phyloP scores from a whole-genome alignment of 2,797 vertebrate species.

The Phoebastria nigripes region DNA sequence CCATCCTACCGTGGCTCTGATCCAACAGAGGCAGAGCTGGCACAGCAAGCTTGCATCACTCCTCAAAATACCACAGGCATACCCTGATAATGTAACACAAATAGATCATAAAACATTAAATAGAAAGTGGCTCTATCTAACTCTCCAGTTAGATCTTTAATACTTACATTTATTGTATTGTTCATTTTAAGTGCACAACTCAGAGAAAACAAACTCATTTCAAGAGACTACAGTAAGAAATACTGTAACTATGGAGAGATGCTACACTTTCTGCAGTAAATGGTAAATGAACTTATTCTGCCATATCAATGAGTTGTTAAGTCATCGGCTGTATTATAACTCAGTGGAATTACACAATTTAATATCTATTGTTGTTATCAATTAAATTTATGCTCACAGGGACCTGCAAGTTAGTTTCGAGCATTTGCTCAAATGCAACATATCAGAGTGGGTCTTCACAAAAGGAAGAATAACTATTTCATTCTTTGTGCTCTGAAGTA shows the following conservation, averaged over 20 bases:
- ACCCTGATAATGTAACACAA: background rate
- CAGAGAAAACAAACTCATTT: background rate
- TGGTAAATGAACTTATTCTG: background rate
- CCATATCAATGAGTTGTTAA: background rate
- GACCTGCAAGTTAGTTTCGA: background rate
- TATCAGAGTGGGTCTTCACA: background rate
- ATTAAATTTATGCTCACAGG: background rate
- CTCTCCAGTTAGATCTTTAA: background rate
- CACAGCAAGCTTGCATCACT: background rate
- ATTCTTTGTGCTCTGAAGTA: background rate
- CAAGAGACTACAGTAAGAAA: background rate
- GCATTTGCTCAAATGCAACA: background rate
- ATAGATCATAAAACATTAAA: background rate
- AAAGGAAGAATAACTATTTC: background rate
- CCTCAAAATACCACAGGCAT: background rate
- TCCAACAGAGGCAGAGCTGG: background rate
- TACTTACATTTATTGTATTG: constrained; percentile 15
- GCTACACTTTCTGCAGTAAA: background rate
- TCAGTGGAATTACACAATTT: background rate
- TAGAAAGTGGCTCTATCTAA: background rate
- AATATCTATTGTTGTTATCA: background rate
- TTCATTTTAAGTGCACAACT: background rate
- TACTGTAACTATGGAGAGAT: background rate
- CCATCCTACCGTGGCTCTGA: background rate
- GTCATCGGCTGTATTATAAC: background rate